Conservation (phyloP, 37 sponge, comb jelly and placozoan genomes). For the Bolinopsis microptera region DNA sequence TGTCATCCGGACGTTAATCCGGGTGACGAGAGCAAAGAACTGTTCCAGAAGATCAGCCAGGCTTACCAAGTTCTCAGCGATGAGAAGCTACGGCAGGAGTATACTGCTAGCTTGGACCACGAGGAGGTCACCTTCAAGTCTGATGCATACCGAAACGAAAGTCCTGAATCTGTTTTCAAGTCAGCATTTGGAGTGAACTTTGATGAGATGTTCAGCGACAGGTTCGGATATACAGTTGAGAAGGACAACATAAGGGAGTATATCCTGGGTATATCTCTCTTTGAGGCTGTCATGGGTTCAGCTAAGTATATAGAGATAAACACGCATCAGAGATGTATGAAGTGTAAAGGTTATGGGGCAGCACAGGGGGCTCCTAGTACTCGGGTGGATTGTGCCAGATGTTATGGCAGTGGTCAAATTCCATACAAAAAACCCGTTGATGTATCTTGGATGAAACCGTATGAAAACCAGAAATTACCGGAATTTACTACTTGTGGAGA, state of each 20-base stretch:
- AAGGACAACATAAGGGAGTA: conserved; percentile 44
- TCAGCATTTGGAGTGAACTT: conserved; percentile 54
- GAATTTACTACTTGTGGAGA: conserved; percentile 13
- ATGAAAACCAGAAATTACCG: not conserved
- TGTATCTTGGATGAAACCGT: not conserved
- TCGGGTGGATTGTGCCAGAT: conserved; percentile 4
- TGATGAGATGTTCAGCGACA: conserved; percentile 14
- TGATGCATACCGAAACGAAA: not conserved
- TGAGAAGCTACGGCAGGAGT: conserved; percentile 19
- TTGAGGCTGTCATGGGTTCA: conserved; percentile 54
- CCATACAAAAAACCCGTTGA: not conserved
- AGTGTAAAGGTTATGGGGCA: conserved; percentile 47
- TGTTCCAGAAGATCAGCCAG: conserved; percentile 42
- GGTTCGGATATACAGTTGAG: conserved; percentile 58
- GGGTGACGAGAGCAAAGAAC: not conserved
- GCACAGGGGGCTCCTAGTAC: conserved; percentile 8
- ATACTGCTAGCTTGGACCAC: not conserved
- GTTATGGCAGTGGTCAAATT: conserved; percentile 43
- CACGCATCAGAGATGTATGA: conserved; percentile 34
- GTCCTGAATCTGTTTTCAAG: conserved; percentile 36
- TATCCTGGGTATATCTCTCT: conserved; percentile 34
- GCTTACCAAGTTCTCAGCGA: conserved; percentile 49
- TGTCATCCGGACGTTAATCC: conserved; percentile 48
- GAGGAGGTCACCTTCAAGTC: conserved; percentile 37
- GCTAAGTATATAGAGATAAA: conserved; percentile 64